Base-by-base conservation (phyloP, 1,140 invertebrate genomes). In the Rhagoletis zephyria region DNA sequence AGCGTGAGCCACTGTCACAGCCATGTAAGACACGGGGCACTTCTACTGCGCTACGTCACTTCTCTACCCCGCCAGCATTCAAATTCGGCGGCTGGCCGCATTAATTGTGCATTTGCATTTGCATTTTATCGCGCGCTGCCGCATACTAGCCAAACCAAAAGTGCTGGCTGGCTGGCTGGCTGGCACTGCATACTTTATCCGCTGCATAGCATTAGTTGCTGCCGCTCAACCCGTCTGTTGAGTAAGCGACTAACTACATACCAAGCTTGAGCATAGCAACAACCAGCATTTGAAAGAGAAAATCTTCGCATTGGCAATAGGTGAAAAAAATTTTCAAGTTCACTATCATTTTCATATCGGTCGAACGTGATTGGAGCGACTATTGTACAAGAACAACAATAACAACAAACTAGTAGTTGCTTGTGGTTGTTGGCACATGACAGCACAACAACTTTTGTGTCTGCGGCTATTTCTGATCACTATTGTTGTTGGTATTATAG, bases 341-440 rank as follows among this genome's bases (percentile, higher is more conserved):
- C 74, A 81, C 74, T 81, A 81, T 81, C 74, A 81, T 81, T 81
- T 81, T 81, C 74, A 81, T 81, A 81, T 81, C 74, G 74, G 48
- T 81, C 74, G 48, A 81, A 81, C 74, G 74, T 81, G 74, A 81
- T 81, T 81, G 74, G 3, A 48, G 74, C 74, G 48, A 81, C 74
- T 56, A 81, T 81, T 19, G n/a, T 56, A 81, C 48, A 81, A 40
- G 16, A 56, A 81, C 5, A 81, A 81, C 45, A 45, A 74, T 14
- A 51, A 70, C 30, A 70, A n/a, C n/a, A n/a, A 19, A 19, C 12
- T 6, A 65, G 1, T 40, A 30, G 51, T 7, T 10, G 51, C 51
- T 40, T 67, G 65, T 67, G 1, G 30, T 67, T 67, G 19, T 67
- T 67, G 65, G 40, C 42, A 16, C 12, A 51, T 74, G 42, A 48